Conservation (phyloP, 2,888 invertebrate genomes). For the Buathra laborator region DNA sequence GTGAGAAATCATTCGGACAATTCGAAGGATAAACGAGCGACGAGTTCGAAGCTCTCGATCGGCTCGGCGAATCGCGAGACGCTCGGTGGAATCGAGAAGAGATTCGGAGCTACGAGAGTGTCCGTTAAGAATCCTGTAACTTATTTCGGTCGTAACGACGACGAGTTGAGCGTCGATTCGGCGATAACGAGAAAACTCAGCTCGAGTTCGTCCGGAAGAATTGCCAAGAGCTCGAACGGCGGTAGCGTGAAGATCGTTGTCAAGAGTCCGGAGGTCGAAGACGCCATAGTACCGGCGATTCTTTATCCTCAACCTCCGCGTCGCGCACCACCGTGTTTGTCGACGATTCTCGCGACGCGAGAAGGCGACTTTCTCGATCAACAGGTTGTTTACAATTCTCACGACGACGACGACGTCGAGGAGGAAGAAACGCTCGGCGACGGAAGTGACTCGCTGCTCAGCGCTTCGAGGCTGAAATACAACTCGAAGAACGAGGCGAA, state of each 20-base stretch:
- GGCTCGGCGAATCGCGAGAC: constrained; percentile 41
- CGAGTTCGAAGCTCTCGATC: constrained; percentile 35
- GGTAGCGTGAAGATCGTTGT: constrained; percentile 86
- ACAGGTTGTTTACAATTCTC: constrained; percentile 87
- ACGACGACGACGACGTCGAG: constrained; percentile 85
- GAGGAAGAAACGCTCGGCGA: constrained; percentile 82
- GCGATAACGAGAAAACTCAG: constrained; percentile 83
- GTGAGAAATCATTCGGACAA: constrained; percentile 63
- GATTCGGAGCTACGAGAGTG: constrained; percentile 12
- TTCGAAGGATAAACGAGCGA: constrained; percentile 11
- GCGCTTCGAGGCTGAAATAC: constrained; percentile 86
- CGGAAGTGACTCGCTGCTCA: constrained; percentile 90
- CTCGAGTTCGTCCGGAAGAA: constrained; percentile 77
- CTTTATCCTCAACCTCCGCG: constrained; percentile 93
- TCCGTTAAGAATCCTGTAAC: constrained; percentile 43
- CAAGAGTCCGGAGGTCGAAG: constrained; percentile 87
- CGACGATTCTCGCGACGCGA: constrained; percentile 79
- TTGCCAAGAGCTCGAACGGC: constrained; percentile 85
- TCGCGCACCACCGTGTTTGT: constrained; percentile 86
- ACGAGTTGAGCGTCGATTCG: constrained; percentile 70
- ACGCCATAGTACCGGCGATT: constrained; percentile 92
- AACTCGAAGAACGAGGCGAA: constrained; percentile 70
- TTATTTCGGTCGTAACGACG: constrained; percentile 58
- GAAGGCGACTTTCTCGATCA: constrained; percentile 82
- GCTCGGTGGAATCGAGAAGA: background rate